These are phyloP conservation scores for Eriosoma lanigerum DNA, from an alignment of 1,140 invertebrate genomes.

Conservation along the genomic window DNA sequence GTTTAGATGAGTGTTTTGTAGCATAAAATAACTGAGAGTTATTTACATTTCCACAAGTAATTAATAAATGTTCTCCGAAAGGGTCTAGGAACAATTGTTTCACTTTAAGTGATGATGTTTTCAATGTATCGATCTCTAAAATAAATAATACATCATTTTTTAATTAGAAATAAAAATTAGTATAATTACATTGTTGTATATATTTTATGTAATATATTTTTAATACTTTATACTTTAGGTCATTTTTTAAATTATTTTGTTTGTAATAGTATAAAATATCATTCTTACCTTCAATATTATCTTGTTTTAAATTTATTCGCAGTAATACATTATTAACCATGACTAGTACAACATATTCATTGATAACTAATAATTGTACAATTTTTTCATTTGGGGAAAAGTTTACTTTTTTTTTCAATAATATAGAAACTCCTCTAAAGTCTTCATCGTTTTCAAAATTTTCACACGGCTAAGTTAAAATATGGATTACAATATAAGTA, in stretches of 20 bases:
- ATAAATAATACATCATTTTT: slow-evolving; percentile 40
- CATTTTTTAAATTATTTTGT: background rate
- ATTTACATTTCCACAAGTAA: slow-evolving; percentile 22
- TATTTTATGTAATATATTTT: too few relatives aligned
- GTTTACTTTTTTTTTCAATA: slow-evolving; percentile 76
- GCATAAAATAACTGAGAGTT: slow-evolving; percentile 42
- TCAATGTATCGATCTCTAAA: slow-evolving; percentile 42
- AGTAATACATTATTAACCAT: slow-evolving; percentile 81
- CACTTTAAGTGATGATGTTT: slow-evolving; percentile 57
- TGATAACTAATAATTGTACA: slow-evolving; percentile 77
- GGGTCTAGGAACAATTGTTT: slow-evolving; percentile 82
- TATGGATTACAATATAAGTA: background rate
- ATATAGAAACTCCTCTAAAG: slow-evolving; percentile 73
- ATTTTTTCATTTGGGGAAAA: slow-evolving; percentile 76
- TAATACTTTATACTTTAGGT: too few relatives aligned
- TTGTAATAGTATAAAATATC: background rate
- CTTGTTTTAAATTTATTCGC: slow-evolving; percentile 77
- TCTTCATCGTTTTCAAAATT: slow-evolving; percentile 69
- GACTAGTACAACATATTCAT: slow-evolving; percentile 78
- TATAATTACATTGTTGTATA: background rate
- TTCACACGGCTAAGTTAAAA: slow-evolving; percentile 63
- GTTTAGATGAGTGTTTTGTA: slow-evolving; percentile 39
- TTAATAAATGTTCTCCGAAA: slow-evolving; percentile 79
- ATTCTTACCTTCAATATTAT: slow-evolving; percentile 72
- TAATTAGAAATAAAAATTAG: background rate